These are phyloP conservation scores for Halcyon badia DNA, from an alignment of 2,797 vertebrate species.

Conservation along the genomic window DNA sequence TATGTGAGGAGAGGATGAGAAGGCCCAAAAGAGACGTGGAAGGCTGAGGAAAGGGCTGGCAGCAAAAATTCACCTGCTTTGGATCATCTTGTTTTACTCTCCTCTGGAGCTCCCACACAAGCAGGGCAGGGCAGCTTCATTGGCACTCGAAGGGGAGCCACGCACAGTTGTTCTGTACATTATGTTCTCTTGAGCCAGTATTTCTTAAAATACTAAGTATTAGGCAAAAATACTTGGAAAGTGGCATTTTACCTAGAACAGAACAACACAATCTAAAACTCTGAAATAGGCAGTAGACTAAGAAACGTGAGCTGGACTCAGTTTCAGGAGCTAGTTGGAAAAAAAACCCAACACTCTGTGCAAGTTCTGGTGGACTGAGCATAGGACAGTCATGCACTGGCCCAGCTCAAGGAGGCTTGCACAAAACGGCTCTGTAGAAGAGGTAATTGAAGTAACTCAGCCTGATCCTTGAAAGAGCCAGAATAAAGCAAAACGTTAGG, in stretches of 20 bases:
- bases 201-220: not conserved
- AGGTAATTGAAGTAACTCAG: not conserved
- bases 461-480: not conserved
- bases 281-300: not conserved
- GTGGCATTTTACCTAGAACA: not conserved
- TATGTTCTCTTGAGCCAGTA: not conserved
- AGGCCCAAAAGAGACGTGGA: not conserved
- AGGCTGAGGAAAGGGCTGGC: not conserved
- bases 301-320: not conserved
- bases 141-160: not conserved
- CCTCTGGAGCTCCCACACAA: not conserved
- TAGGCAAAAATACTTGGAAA: constrained; percentile 31
- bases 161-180: not conserved
- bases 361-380: not conserved
- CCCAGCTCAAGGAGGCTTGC: not conserved
- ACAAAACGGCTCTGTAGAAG: not conserved
- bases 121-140: not conserved
- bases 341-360: fast-evolving
- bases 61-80: not conserved
- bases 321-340: not conserved
- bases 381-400: not conserved
- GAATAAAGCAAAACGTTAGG: not conserved
- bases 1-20: not conserved
- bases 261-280: not conserved
- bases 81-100: not conserved